phyloP scores from a whole-genome alignment of 2,113 vertebrate genomes.

The Hyperopisus bebe region DNA sequence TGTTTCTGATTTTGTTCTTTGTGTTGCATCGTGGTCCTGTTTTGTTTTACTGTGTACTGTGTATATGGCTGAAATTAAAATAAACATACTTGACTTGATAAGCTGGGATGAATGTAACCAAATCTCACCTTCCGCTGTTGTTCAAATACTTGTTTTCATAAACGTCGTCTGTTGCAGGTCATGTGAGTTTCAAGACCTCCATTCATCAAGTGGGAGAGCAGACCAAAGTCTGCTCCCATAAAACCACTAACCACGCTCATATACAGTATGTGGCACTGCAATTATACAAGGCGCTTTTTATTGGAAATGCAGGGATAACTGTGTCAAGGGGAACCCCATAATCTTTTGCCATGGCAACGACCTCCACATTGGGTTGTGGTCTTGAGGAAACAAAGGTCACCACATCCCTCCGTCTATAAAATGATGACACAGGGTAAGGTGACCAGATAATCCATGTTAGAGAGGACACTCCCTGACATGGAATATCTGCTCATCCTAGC shows the following conservation, averaged over 20 bases:
- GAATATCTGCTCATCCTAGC: neutral
- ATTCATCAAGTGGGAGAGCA: neutral
- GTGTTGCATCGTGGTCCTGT: neutral
- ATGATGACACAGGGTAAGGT: neutral
- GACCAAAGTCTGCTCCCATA: slow-evolving; percentile 8
- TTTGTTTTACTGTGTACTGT: no score
- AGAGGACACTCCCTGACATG: neutral
- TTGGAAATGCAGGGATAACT: neutral
- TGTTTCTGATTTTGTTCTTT: neutral
- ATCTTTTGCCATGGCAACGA: neutral
- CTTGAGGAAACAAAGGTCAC: neutral
- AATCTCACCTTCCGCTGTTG: neutral
- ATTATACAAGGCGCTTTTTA: neutral
- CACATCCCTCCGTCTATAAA: neutral
- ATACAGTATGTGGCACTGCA: neutral
- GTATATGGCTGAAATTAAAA: neutral
- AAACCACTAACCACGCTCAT: neutral
- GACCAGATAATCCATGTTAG: neutral
- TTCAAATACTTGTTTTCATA: neutral
- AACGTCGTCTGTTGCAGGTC: neutral
- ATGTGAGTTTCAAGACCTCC: neutral
- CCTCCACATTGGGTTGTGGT: neutral
- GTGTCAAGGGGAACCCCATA: neutral
- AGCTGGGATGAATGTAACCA: neutral
- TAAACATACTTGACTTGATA: neutral